phyloP scores from a whole-genome alignment of 2,797 vertebrate species.

The Pyrocephalus nanus region DNA sequence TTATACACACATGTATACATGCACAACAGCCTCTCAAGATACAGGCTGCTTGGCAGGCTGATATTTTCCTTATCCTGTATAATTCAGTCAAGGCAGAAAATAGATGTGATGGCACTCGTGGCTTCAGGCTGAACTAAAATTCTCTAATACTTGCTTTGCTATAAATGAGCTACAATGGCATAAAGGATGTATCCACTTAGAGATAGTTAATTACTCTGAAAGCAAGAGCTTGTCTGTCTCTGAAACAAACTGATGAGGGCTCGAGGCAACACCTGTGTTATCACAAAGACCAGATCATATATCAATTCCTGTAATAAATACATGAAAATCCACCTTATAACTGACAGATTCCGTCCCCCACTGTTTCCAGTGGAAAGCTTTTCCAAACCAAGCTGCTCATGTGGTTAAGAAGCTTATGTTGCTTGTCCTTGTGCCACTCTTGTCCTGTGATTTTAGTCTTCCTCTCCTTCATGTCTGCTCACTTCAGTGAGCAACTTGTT shows the following conservation, averaged over 20 bases:
- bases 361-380: neutral
- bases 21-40: neutral
- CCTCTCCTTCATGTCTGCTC: neutral
- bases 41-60: conserved; percentile 22
- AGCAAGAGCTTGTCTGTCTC: neutral
- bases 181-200: neutral
- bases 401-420: neutral
- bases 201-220: neutral
- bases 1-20: rapidly evolving
- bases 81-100: conserved; percentile 27
- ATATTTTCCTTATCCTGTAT: neutral
- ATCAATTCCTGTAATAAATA: neutral
- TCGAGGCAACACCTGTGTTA: neutral
- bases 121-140: conserved; percentile 23
- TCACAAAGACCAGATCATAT: neutral
- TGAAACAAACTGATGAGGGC: neutral
- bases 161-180: neutral
- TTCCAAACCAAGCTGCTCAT: neutral
- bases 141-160: neutral
- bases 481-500: neutral
- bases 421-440: neutral
- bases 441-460: neutral
- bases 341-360: neutral
- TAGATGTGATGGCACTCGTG: neutral
- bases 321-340: neutral